These are phyloP conservation scores for Alectura lathami DNA, from an alignment of 2,113 vertebrate genomes.

Conservation along the genomic window DNA sequence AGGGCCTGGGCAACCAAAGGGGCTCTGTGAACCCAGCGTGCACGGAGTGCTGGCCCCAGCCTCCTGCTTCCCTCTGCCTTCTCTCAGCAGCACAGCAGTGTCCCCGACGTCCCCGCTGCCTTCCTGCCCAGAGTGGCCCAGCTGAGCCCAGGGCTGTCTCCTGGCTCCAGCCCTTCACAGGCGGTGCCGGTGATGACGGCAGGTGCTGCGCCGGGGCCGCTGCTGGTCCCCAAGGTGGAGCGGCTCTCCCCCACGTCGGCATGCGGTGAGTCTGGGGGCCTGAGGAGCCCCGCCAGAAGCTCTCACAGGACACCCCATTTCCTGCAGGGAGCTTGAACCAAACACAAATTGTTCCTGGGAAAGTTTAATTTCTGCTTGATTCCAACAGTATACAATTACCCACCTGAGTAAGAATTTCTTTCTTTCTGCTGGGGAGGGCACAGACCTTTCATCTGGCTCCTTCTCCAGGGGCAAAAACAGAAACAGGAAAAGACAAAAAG, in stretches of 20 bases:
- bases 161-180: slow-evolving; percentile 46
- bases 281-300: not conserved
- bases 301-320: rapidly evolving
- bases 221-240: slow-evolving; percentile 87
- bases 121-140: slow-evolving; percentile 50
- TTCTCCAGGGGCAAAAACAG: slow-evolving; percentile 4
- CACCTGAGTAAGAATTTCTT: rapidly evolving
- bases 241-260: slow-evolving; percentile 83
- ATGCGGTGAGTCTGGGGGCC: slow-evolving; percentile 69
- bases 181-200: not conserved
- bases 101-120: slow-evolving; percentile 41
- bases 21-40: not conserved
- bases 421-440: rapidly evolving
- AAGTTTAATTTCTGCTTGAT: not conserved
- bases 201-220: not conserved
- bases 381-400: not conserved
- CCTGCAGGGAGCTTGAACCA: not conserved
- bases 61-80: not conserved
- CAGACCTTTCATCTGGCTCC: not conserved
- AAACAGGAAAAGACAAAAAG: slow-evolving; percentile 14
- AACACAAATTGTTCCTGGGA: not conserved
- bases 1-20: not conserved
- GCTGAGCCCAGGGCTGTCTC: not conserved
- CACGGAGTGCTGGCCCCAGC: rapidly evolving
- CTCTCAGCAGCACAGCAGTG: slow-evolving; percentile 31